Percentiles rank a stretch among this genome's conserved stretches.
phyloP scores from a whole-genome alignment of 2,797 vertebrate genomes.

The Vireo griseus region DNA sequence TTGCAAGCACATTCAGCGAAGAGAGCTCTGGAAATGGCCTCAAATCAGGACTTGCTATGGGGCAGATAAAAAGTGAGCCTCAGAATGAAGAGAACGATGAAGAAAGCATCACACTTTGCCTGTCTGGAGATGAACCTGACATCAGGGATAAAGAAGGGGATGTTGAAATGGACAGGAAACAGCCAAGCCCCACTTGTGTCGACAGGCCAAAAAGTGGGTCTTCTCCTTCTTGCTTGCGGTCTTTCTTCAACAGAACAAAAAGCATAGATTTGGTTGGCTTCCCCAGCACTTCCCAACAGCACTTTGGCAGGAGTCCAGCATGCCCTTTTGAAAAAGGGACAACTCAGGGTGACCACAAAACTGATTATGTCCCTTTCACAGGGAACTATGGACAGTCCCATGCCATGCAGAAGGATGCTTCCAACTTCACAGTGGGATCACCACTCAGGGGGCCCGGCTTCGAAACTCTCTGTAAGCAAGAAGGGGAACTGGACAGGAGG shows the following conservation, averaged over 20 bases:
- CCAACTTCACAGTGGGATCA: slow-evolving; percentile 85
- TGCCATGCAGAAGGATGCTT: slow-evolving; percentile 85
- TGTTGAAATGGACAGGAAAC: slow-evolving; percentile 85
- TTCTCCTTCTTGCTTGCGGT: slow-evolving; percentile 86
- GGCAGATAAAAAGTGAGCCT: slow-evolving; percentile 93
- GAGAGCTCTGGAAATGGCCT: slow-evolving; percentile 75
- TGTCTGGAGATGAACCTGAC: slow-evolving; percentile 90
- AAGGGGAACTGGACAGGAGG: slow-evolving; percentile 91
- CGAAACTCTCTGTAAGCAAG: slow-evolving; percentile 92
- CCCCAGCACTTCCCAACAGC: slow-evolving; percentile 88
- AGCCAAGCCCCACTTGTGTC: slow-evolving; percentile 73
- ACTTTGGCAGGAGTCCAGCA: slow-evolving; percentile 87
- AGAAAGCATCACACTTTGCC: slow-evolving; percentile 87
- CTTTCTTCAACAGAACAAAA: slow-evolving; percentile 87
- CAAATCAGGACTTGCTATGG: slow-evolving; percentile 74
- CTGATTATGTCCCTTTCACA: slow-evolving; percentile 88
- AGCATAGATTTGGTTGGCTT: slow-evolving; percentile 81
- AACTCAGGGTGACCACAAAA: slow-evolving; percentile 99
- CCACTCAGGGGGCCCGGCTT: slow-evolving; percentile 87
- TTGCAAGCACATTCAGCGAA: slow-evolving; percentile 94
- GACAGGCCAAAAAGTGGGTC: slow-evolving; percentile 83
- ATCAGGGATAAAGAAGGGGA: slow-evolving; percentile 82
- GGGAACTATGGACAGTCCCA: slow-evolving; percentile 85
- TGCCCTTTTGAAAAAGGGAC: slow-evolving; percentile 91
- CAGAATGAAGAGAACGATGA: slow-evolving; percentile 84